A percentile compares a stretch with the other conserved stretches of the same genome.
These are phyloP conservation scores for Orius insidiosus DNA, from an alignment of 1,140 invertebrate species.

Conservation along the genomic window DNA sequence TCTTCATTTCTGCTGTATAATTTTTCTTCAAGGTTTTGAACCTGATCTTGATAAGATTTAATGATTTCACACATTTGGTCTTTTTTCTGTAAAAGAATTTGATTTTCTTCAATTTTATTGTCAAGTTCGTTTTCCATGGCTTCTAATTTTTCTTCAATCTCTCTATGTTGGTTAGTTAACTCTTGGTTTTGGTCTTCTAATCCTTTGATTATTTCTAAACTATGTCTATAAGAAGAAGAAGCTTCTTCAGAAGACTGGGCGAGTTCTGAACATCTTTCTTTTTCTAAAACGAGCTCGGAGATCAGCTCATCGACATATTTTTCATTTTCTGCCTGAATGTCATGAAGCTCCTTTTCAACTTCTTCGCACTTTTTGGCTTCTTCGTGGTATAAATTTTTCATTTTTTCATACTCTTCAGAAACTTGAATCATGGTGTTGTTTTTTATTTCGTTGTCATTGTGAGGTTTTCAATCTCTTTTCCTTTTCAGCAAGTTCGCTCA, in stretches of 20 bases:
- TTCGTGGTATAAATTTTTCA: constrained; percentile 14
- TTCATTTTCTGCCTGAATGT: constrained; percentile 10
- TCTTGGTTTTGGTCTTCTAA: constrained; percentile 8
- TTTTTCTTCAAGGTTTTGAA: too few species aligned
- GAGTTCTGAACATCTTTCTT: constrained; percentile 16
- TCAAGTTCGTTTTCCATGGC: constrained; percentile 3
- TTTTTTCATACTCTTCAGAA: constrained; percentile 15
- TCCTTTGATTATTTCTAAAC: too few species aligned
- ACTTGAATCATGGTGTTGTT: constrained; percentile 12
- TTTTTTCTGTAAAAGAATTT: background rate
- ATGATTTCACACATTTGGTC: background rate
- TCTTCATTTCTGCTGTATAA: too few species aligned
- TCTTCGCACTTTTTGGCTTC: constrained; percentile 4
- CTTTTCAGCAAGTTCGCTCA: constrained; percentile 13
- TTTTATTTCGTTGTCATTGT: constrained; percentile 14
- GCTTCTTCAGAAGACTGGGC: constrained; percentile 4
- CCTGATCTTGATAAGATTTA: background rate
- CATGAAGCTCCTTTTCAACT: constrained; percentile 13
- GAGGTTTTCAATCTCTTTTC: constrained; percentile 6
- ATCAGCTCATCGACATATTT: constrained; percentile 17
- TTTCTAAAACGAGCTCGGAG: constrained; percentile 17
- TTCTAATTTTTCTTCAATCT: background rate
- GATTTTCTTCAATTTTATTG: constrained; percentile 1
- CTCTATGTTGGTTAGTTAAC: background rate
- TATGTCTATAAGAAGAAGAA: too few species aligned